Evolutionary conservation across 2,888 invertebrate genomes (phyloP), one percentile per base, ranked within the genome.

Genomic region (Apodemia zela): DNA sequence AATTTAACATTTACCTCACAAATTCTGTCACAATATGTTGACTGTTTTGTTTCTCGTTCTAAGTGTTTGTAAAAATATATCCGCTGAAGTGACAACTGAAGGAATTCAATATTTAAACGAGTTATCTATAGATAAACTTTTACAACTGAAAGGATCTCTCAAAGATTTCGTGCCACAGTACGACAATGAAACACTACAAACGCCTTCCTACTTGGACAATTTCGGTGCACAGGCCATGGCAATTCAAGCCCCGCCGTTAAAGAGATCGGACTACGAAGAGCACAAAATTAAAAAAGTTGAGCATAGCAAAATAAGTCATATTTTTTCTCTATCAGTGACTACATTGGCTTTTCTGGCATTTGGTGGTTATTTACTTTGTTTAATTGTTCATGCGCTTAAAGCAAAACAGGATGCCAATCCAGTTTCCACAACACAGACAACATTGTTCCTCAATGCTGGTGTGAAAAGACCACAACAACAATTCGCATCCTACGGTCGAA

Each of bases 271-370:
- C 59, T 88, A 92, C 63, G 93, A 93, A 75, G 92, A 93, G 7
- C 83, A 81, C 1, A 72, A 89, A 0, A 75, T 82, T 74, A 87
- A 92, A 74, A 93, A 90, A 69, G 84, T 85, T 7, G 78, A 90
- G 57, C 91, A 93, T 33, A 93, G 93, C 4, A 95, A 95, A 78
- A 89, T 96, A 60, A 94, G 95, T 69, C 94, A 94, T 59, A 93
- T 97, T 61, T 97, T 97, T 75, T 95, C 96, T 68, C 91, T 95
- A 70, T 95, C 96, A 0, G 71, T 82, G 62, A 72, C 54, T 13
- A 54, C 54, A 54, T 25, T 54, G 54, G 54, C 54, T 54, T 54
- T 54, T 54, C 18, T 54, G 54, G 54, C 54, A 54, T 54, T 54
- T 54, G 54, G 54, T 18, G 54, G 54, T 54, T 54, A 54, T 21